A percentile compares a stretch with the other conserved stretches of the same genome.
Evolutionary conservation across 2,797 vertebrate species (phyloP).

Genomic region (Taeniopygia guttata): DNA sequence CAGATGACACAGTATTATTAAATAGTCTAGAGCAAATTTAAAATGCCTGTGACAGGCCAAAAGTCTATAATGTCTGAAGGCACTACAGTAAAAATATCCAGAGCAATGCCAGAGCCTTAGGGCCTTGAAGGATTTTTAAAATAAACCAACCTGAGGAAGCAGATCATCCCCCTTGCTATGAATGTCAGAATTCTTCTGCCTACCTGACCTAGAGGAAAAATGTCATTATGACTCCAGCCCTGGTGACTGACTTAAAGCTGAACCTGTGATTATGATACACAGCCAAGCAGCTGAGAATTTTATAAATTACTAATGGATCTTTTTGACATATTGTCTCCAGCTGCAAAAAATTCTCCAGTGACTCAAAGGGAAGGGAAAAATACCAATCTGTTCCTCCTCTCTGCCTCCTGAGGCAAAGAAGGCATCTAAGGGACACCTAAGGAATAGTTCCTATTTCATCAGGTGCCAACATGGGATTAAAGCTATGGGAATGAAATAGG

Average conservation of each 20-base stretch:
- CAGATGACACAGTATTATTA: background rate
- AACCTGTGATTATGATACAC: conserved; percentile 32
- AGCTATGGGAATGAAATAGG: background rate
- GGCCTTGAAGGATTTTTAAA: background rate
- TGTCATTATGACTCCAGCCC: background rate
- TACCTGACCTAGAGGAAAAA: conserved; percentile 16
- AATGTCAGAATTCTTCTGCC: background rate
- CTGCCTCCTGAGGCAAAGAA: background rate
- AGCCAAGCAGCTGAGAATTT: conserved; percentile 2
- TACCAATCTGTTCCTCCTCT: background rate
- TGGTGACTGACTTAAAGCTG: background rate
- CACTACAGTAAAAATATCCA: background rate
- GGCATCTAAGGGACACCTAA: background rate
- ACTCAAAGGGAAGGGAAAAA: conserved; percentile 18
- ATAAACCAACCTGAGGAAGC: background rate
- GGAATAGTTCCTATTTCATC: background rate
- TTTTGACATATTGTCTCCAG: conserved; percentile 2
- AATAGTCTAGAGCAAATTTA: background rate
- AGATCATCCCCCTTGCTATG: background rate
- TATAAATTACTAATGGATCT: conserved; percentile 17
- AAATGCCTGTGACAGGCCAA: background rate
- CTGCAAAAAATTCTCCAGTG: conserved; percentile 19
- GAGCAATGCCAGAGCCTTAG: background rate
- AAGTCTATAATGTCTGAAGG: background rate
- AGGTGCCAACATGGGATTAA: background rate